Percentiles rank a stretch among this genome's conserved stretches.
Evolutionary conservation across 2,113 vertebrate species (phyloP).

Genomic region (Spilogale gracilis): DNA sequence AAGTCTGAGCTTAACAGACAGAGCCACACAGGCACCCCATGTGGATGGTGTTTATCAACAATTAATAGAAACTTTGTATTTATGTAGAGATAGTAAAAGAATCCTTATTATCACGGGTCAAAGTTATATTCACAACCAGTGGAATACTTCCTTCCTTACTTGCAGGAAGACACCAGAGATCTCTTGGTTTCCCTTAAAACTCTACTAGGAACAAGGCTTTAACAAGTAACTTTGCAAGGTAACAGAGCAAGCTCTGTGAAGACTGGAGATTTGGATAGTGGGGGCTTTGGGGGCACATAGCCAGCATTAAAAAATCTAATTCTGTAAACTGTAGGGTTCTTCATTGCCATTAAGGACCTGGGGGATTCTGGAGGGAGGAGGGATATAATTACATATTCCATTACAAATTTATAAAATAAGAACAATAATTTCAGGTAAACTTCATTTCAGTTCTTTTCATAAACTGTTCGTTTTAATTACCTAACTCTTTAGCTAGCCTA

Average conservation of each 20-base stretch:
- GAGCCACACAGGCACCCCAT: background rate
- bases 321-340: background rate
- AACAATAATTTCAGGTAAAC: constrained; percentile 38
- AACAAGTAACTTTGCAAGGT: background rate
- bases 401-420: constrained; percentile 56
- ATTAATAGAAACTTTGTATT: background rate
- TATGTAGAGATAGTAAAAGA: background rate
- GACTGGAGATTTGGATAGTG: background rate
- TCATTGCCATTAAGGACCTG: constrained; percentile 7
- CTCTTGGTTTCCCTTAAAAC: background rate
- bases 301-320: constrained; percentile 30
- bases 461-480: constrained; percentile 44
- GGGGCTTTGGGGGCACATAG: background rate
- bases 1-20: background rate
- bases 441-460: constrained; percentile 6
- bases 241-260: background rate
- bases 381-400: background rate
- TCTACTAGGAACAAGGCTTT: background rate
- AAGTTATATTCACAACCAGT: constrained; percentile 3
- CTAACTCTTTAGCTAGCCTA: constrained; percentile 2
- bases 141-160: background rate
- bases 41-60: constrained; percentile 25
- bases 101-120: background rate
- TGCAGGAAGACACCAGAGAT: background rate
- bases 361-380: background rate